These are phyloP conservation scores for Melieria picta DNA, from an alignment of 2,888 invertebrate species.

Conservation along the genomic window DNA sequence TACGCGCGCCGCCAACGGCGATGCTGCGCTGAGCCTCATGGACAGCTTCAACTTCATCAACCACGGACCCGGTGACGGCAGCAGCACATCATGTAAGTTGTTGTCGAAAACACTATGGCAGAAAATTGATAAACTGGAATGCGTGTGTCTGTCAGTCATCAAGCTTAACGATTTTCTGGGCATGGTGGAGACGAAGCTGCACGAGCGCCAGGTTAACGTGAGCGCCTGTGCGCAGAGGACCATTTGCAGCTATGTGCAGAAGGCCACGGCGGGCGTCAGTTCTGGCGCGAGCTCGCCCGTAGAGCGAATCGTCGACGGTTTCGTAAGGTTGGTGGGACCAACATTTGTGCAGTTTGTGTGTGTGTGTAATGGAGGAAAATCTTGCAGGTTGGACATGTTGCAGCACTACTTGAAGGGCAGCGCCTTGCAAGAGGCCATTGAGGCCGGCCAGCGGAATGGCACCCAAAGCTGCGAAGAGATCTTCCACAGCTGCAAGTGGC, in stretches of 20 bases:
- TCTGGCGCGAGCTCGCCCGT: conserved; percentile 62
- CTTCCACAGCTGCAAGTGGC: conserved; percentile 67
- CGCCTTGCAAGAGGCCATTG: conserved; percentile 69
- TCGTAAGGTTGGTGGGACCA: conserved; percentile 62
- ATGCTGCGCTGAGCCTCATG: background rate
- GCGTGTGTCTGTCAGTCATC: conserved; percentile 45
- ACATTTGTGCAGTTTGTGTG: background rate
- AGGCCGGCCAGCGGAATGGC: conserved; percentile 59
- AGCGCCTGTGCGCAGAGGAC: conserved; percentile 72
- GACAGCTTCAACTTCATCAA: conserved; percentile 20
- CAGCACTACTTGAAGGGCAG: conserved; percentile 67
- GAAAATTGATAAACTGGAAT: background rate
- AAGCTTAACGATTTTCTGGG: conserved; percentile 58
- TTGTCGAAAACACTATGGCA: background rate
- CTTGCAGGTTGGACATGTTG: conserved; percentile 60
- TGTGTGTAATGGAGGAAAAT: background rate
- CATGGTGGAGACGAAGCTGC: conserved; percentile 69
- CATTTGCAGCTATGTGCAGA: conserved; percentile 69
- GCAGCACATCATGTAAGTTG: conserved; percentile 25
- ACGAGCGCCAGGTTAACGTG: conserved; percentile 71
- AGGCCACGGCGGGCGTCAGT: conserved; percentile 61
- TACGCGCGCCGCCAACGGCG: conserved; percentile 24
- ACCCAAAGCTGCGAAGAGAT: conserved; percentile 62
- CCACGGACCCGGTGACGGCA: background rate
- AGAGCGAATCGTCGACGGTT: conserved; percentile 68